Evolutionary conservation across 2,888 invertebrate genomes (phyloP).

Genomic region (Agrypnus murinus): DNA sequence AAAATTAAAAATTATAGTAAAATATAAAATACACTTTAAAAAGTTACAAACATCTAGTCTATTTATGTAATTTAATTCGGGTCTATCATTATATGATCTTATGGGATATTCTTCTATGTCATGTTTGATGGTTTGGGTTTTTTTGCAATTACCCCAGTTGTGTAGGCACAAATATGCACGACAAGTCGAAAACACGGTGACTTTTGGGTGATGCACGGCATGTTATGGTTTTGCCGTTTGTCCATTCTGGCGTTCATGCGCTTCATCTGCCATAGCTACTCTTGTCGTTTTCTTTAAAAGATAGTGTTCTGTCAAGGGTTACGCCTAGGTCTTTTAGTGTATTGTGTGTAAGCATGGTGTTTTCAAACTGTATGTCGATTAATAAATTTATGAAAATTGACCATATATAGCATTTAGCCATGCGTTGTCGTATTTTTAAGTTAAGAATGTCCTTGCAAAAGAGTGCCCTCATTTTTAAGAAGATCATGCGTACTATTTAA

Average conservation of each 20-base stretch:
- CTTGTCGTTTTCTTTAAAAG: conserved; percentile 44
- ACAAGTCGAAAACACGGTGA: conserved; percentile 38
- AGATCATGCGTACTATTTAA: too few species aligned
- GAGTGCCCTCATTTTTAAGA: too few species aligned
- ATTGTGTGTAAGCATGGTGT: too few species aligned
- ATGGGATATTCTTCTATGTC: conserved; percentile 27
- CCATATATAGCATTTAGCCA: too few species aligned
- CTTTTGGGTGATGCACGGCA: conserved; percentile 40
- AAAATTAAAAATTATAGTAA: too few species aligned
- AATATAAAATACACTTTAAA: conserved; percentile 14
- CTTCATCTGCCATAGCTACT: not conserved
- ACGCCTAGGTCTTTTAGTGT: conserved; percentile 42
- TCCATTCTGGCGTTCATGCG: too few species aligned
- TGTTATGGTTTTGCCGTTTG: too few species aligned
- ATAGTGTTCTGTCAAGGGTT: conserved; percentile 19
- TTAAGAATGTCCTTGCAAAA: too few species aligned
- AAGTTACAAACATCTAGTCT: conserved; percentile 13
- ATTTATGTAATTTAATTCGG: conserved; percentile 33
- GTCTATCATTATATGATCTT: conserved; percentile 16
- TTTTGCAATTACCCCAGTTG: conserved; percentile 45
- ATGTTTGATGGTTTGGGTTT: conserved; percentile 30
- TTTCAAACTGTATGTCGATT: too few species aligned
- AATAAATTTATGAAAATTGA: too few species aligned
- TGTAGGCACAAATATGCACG: conserved; percentile 43
- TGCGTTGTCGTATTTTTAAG: too few species aligned